Evolutionary conservation across 2,888 invertebrate genomes (phyloP), one percentile per base, ranked within the genome.

Genomic region (Plebejus anna): DNA sequence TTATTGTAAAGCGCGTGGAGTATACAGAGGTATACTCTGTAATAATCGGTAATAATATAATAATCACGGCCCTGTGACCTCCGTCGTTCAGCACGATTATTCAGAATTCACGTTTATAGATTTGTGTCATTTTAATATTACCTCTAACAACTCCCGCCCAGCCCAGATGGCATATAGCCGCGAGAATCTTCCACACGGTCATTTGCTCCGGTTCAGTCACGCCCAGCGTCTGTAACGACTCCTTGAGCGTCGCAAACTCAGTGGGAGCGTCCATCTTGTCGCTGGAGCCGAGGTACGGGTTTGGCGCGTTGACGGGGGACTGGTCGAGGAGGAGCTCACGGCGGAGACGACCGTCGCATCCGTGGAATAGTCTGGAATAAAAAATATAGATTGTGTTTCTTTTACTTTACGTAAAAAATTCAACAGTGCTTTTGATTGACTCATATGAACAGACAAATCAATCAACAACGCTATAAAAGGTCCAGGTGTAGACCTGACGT

Each of bases 81-180:
- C 22, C 22, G 22, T 22, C 22, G 22, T 22, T 22, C 22, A 22
- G 22, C 22, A 22, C 0, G 22, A 22, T 22, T 22, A 22, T 22
- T 22, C 22, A 22, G 22, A 22, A 22, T 22, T 22, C 22, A 22
- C 22, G 22, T 22, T 22, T 22, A 22, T 22, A 22, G 22, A 22
- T 22, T 22, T 22, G 22, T 22, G 22, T 22, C 22, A 22, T 22
- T 22, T 22, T 22, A 22, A 22, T 22, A 22, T 22, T 28, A 96
- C 97, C 95, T 95, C 96, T 97, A 0, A 96, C 95, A 75, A 96
- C 97, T 0, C 97, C 97, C 47, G 97, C 98, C 87, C 97, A 96
- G 16, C 98, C 98, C 80, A 99, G 91, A 91, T 99, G 99, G 86
- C 98, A 98, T 78, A 99, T 97, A n/a, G 98, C 97, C 0, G 98